Percentiles rank a stretch among this genome's conserved stretches.
Evolutionary conservation across 2,797 vertebrate species (phyloP).

Genomic region (Malacoctenus gilli): DNA sequence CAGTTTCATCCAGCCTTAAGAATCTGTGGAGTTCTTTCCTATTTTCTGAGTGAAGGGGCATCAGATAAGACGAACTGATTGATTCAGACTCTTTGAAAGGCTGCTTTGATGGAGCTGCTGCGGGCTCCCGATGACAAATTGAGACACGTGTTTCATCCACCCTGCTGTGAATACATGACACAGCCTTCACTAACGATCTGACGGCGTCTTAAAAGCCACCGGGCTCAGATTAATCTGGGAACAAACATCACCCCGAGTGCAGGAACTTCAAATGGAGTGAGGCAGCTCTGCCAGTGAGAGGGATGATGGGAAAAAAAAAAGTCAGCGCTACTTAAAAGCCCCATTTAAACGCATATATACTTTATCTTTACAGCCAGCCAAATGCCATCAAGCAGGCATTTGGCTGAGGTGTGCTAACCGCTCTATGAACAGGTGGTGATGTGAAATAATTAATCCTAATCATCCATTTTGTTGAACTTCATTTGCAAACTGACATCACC

Average conservation of each 20-base stretch:
- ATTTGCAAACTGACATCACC: conserved; percentile 33
- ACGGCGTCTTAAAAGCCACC: conserved; percentile 58
- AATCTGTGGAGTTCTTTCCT: conserved; percentile 46
- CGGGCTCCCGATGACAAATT: conserved; percentile 65
- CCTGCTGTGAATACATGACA: conserved; percentile 63
- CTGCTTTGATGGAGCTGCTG: conserved; percentile 57
- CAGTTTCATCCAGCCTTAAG: conserved; percentile 48
- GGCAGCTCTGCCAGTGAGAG: conserved; percentile 17
- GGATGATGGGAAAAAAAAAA: neutral
- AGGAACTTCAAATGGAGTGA: conserved; percentile 42
- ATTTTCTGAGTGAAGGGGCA: conserved; percentile 52
- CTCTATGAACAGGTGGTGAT: conserved; percentile 37
- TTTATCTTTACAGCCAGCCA: conserved; percentile 8
- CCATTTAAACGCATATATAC: conserved; percentile 6
- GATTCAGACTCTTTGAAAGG: conserved; percentile 57
- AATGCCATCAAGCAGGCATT: conserved; percentile 21
- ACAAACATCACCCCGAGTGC: conserved; percentile 63
- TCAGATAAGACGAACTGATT: conserved; percentile 69
- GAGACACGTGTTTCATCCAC: conserved; percentile 63
- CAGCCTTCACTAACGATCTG: conserved; percentile 62
- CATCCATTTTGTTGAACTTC: conserved; percentile 9
- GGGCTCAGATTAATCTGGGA: conserved; percentile 63
- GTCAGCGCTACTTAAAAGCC: conserved; percentile 15
- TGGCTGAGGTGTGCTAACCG: conserved; percentile 25
- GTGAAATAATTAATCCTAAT: conserved; percentile 48